Conservation (phyloP, 2,888 invertebrate genomes). For the Ormyrus thymus region DNA sequence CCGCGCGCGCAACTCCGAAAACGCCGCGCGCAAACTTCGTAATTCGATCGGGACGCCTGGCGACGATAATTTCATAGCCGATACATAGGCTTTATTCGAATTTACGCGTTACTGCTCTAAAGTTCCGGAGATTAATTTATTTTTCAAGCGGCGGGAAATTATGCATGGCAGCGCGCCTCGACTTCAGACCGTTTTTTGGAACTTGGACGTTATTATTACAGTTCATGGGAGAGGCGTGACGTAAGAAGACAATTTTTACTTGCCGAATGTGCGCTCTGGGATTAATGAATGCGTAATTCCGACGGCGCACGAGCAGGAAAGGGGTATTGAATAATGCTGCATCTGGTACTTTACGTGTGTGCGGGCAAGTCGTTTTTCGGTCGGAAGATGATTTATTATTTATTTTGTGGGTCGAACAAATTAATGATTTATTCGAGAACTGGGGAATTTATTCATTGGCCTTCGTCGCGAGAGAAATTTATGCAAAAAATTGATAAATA, state of each 20-base stretch:
- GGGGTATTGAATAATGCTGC: background rate
- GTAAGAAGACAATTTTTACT: background rate
- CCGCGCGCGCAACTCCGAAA: constrained; percentile 63
- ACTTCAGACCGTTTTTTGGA: too few relatives aligned
- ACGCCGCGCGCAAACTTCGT: constrained; percentile 69
- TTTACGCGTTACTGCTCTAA: constrained; percentile 60
- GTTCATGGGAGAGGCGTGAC: too few relatives aligned
- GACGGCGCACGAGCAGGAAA: background rate
- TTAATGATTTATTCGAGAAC: background rate
- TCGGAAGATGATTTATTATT: constrained; percentile 7
- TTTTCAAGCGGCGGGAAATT: too few relatives aligned
- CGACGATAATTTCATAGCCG: constrained; percentile 66
- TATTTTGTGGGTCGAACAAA: background rate
- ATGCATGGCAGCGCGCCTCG: too few relatives aligned
- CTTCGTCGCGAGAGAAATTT: too few relatives aligned
- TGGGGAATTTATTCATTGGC: background rate
- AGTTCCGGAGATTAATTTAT: too few relatives aligned
- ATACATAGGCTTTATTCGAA: constrained; percentile 64
- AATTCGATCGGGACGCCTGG: constrained; percentile 68
- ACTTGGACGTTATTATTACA: too few relatives aligned
- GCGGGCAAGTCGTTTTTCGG: background rate
- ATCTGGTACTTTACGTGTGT: background rate
- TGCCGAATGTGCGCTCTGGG: background rate
- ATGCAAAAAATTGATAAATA: too few relatives aligned
- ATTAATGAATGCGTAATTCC: constrained; percentile 33